phyloP scores from a whole-genome alignment of 2,888 invertebrate genomes.

The Notodonta ziczac region DNA sequence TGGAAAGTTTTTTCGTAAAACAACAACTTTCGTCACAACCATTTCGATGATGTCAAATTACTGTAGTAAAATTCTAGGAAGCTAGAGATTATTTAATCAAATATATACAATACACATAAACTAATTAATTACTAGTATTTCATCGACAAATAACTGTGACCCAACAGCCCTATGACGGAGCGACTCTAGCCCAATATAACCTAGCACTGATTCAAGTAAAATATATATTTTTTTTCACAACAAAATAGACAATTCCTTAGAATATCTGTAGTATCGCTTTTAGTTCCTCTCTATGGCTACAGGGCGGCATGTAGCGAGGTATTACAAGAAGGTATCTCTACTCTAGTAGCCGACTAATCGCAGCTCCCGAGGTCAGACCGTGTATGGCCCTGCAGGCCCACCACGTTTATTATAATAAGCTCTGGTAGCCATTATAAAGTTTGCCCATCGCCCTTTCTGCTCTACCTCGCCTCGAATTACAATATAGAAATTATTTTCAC shows the following conservation, averaged over 20 bases:
- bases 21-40: conserved; percentile 13
- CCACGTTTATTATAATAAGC: conserved; percentile 83
- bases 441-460: conserved; percentile 69
- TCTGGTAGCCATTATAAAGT: conserved; percentile 68
- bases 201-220: no score
- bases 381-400: conserved; percentile 70
- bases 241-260: not conserved
- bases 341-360: conserved; percentile 77
- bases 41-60: no score
- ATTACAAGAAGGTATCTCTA: conserved; percentile 57
- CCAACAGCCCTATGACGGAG: no score
- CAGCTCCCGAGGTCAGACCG: conserved; percentile 75
- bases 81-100: no score
- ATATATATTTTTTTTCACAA: no score
- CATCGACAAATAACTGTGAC: no score
- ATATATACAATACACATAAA: no score
- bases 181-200: no score
- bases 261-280: conserved; percentile 19
- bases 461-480: conserved; percentile 24
- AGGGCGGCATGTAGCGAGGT: conserved; percentile 56
- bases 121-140: no score
- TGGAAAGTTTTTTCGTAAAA: conserved; percentile 31
- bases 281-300: conserved; percentile 38
- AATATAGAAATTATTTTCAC: conserved; percentile 60
- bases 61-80: no score